A percentile compares a stretch with the other conserved stretches of the same genome.
phyloP scores from a whole-genome alignment of 2,888 invertebrate genomes.

The Scaptomyza caliginosa region DNA sequence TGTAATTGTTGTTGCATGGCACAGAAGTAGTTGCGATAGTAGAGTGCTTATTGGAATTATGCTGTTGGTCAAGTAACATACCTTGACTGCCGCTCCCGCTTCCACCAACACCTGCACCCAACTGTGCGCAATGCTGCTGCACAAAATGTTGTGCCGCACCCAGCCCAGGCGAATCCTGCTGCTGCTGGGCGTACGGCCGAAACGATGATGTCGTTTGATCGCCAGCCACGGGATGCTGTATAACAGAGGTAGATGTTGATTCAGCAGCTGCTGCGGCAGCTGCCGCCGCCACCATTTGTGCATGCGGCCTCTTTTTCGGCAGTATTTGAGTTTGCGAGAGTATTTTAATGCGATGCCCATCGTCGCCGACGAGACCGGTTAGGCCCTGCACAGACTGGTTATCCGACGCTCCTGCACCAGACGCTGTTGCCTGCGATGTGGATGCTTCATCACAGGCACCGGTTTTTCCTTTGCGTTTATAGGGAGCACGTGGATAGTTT shows the following conservation, averaged over 20 bases:
- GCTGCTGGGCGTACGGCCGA: slow-evolving; percentile 81
- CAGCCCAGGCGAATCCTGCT: slow-evolving; percentile 51
- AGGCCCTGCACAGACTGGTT: slow-evolving; percentile 46
- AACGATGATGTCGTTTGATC: slow-evolving; percentile 75
- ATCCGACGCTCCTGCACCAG: slow-evolving; percentile 38
- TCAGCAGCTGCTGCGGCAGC: slow-evolving; percentile 75
- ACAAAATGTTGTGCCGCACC: slow-evolving; percentile 66
- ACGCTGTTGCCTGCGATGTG: slow-evolving; percentile 49
- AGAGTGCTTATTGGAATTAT: slow-evolving; percentile 82
- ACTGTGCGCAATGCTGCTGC: slow-evolving; percentile 80
- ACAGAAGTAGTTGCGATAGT: slow-evolving; percentile 76
- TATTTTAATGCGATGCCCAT: slow-evolving; percentile 83
- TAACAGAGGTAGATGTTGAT: slow-evolving; percentile 83
- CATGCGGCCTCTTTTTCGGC: slow-evolving; percentile 84
- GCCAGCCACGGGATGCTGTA: slow-evolving; percentile 70
- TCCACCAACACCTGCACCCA: slow-evolving; percentile 57
- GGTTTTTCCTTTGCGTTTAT: slow-evolving; percentile 65
- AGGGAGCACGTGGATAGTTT: slow-evolving; percentile 79
- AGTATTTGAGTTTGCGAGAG: slow-evolving; percentile 83
- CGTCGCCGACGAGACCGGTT: slow-evolving; percentile 75
- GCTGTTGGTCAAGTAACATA: slow-evolving; percentile 83
- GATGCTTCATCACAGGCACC: slow-evolving; percentile 64
- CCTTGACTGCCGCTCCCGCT: slow-evolving; percentile 77
- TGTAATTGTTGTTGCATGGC: slow-evolving; percentile 76
- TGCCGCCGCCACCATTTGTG: slow-evolving; percentile 83